Base-by-base conservation (phyloP, 2,797 vertebrate species). In the Babyrousa celebensis region DNA sequence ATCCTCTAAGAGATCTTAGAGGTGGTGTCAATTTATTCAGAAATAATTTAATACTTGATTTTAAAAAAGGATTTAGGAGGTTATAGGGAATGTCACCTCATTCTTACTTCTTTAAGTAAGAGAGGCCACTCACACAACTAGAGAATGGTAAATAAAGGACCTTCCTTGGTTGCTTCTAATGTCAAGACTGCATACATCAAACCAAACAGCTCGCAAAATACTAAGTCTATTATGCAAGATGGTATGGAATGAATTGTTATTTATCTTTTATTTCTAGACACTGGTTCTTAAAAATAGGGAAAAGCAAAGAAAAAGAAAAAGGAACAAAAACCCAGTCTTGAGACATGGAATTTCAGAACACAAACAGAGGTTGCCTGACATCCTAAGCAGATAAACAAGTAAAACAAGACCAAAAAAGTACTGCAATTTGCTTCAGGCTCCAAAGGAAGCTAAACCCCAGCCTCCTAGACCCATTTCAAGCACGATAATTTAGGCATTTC, bases 1-100 rank as follows among this genome's bases (percentile, higher is more conserved):
- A 63, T 87, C 84, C 48, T 92, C 89, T 67, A 96, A 96, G 82
- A 93, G 54, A 88, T 85, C 40, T 95, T 96, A 58, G 71, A 92
- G 54, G 1, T 71, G 36, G 27, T 97, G 97, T 97, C 78, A 94
- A 88, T 83, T 85, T 62, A 92, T 43, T 71, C 84, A 43, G 90
- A 75, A 97, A 89, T 52, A 7, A 82, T 88, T 88, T 7, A 12
- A 17, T 5, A 8, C 54, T 70, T 97, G 56, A 92, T 93, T 93
- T 95, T 94, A 74, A 65, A 94, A 87, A 40, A 85, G 89, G 91
- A 95, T 70, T 91, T 94, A 43, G 56, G 2, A 48, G 48, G 4
- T 17, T 6, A 5, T 14, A 67, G 7, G 40, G 18, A 43, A 56
- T 68, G 54, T 6, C 25, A 97, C 10, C 9, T 71, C 75, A 32